These are phyloP conservation scores for Prunella strophiata DNA, from an alignment of 2,797 vertebrate species.

Conservation along the genomic window DNA sequence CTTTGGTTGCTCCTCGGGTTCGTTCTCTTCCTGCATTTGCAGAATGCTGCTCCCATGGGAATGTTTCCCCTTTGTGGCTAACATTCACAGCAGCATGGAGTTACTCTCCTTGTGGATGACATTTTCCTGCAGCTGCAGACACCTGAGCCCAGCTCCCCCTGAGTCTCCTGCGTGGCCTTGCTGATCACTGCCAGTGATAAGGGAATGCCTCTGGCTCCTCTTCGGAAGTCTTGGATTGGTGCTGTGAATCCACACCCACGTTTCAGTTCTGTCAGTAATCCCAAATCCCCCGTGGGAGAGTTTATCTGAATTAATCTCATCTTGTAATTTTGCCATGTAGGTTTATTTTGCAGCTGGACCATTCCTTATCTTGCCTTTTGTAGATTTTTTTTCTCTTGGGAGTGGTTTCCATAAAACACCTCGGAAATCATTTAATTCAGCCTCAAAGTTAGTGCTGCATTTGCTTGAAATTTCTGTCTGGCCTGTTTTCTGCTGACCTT, in stretches of 20 bases:
- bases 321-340: not conserved
- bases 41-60: not conserved
- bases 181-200: not conserved
- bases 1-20: not conserved
- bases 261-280: not conserved
- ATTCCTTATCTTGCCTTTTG: not conserved
- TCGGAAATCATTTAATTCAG: not conserved
- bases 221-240: not conserved
- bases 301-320: not conserved
- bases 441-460: not conserved
- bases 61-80: not conserved
- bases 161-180: not conserved
- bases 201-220: not conserved
- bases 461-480: not conserved
- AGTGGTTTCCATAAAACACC: not conserved
- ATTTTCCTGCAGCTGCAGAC: not conserved
- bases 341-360: not conserved
- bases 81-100: not conserved
- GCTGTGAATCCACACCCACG: accelerated
- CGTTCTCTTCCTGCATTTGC: not conserved
- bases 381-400: not conserved
- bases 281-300: not conserved
- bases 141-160: not conserved
- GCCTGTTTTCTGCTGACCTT: constrained; percentile 18
- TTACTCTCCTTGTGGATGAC: not conserved